phyloP scores from a whole-genome alignment of 2,113 vertebrate species.

The Brachyhypopomus occidentalis region DNA sequence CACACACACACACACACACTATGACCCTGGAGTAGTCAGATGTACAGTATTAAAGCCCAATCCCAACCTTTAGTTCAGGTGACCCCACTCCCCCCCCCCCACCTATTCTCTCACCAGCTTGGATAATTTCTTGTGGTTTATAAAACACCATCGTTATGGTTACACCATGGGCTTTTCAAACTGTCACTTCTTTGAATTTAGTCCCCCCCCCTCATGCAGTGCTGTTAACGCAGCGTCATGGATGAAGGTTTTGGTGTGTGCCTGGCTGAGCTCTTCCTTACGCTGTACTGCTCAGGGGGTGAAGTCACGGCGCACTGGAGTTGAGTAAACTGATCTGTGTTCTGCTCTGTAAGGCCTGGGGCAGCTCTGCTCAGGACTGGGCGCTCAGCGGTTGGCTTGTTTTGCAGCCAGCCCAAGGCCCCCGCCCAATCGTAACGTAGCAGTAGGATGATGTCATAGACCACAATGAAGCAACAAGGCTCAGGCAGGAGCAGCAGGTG shows the following conservation, averaged over 20 bases:
- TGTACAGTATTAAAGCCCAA: too few relatives aligned
- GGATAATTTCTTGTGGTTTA: too few relatives aligned
- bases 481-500: slow-evolving; percentile 51
- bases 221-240: too few relatives aligned
- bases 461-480: slow-evolving; percentile 49
- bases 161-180: too few relatives aligned
- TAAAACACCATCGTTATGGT: too few relatives aligned
- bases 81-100: too few relatives aligned
- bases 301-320: slow-evolving; percentile 17
- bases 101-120: too few relatives aligned
- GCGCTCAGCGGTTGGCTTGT: slow-evolving; percentile 51
- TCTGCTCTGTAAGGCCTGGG: neutral
- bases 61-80: too few relatives aligned
- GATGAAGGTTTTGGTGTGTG: too few relatives aligned
- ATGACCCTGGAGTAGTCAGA: too few relatives aligned
- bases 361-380: slow-evolving; percentile 29
- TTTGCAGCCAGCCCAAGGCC: slow-evolving; percentile 44
- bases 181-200: neutral
- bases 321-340: slow-evolving; percentile 35
- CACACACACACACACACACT: neutral
- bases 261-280: neutral
- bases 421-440: slow-evolving; percentile 44
- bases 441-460: slow-evolving; percentile 63
- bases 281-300: neutral
- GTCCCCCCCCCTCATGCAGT: too few relatives aligned